phyloP scores from a whole-genome alignment of 1,140 invertebrate genomes.

The Elysia chlorotica region DNA sequence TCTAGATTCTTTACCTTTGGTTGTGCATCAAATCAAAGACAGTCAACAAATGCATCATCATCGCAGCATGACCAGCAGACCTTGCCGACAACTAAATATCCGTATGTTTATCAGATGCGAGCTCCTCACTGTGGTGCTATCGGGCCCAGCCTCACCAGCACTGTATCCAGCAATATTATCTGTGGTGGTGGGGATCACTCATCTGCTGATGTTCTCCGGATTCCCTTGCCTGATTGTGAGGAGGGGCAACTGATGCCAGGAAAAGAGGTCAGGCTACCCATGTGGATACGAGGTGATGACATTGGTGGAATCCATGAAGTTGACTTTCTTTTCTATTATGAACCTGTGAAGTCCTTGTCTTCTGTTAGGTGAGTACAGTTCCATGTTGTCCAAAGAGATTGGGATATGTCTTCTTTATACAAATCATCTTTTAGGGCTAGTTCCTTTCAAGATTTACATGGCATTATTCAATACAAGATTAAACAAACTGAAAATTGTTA shows the following conservation, averaged over 20 bases:
- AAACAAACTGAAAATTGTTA: too few relatives aligned
- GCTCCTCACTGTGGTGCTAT: conserved; percentile 5
- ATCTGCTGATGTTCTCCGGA: conserved; percentile 31
- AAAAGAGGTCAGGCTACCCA: conserved; percentile 66
- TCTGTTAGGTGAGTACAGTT: conserved; percentile 47
- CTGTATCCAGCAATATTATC: too few relatives aligned
- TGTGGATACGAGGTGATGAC: conserved; percentile 74
- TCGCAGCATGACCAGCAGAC: too few relatives aligned
- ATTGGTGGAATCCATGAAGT: conserved; percentile 69
- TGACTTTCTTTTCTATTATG: conserved; percentile 77
- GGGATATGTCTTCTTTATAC: too few relatives aligned
- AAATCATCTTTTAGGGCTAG: too few relatives aligned
- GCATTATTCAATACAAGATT: too few relatives aligned
- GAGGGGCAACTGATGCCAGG: conserved; percentile 65
- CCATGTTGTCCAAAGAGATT: background rate
- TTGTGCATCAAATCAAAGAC: too few relatives aligned
- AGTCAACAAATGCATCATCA: too few relatives aligned
- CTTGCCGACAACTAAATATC: conserved; percentile 39
- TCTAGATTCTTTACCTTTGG: conserved; percentile 71
- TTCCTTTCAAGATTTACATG: too few relatives aligned
- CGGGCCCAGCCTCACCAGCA: conserved; percentile 1
- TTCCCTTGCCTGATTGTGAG: conserved; percentile 47
- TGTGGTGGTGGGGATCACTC: background rate
- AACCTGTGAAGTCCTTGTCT: conserved; percentile 64
- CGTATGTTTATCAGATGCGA: conserved; percentile 43